These are phyloP conservation scores for Megaustenia siamemsis DNA, from an alignment of 2,888 invertebrate species.

Conservation along the genomic window DNA sequence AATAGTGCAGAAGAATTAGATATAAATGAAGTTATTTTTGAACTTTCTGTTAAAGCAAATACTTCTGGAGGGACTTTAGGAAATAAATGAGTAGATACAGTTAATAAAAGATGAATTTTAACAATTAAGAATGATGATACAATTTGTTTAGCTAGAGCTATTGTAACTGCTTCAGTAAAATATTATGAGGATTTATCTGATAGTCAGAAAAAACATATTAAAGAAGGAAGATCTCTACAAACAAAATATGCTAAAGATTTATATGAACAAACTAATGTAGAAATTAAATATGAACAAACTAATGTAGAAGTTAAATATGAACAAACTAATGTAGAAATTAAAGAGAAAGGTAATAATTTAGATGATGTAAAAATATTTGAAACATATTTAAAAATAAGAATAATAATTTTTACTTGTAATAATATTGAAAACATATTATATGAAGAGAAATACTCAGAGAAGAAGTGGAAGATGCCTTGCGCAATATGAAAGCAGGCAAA, in stretches of 20 bases:
- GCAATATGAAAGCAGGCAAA: too few species aligned
- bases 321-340: too few species aligned
- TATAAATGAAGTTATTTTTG: neutral
- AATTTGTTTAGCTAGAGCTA: conserved; percentile 13
- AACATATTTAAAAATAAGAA: conserved; percentile 3
- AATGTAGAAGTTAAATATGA: too few species aligned
- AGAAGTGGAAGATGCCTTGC: too few species aligned
- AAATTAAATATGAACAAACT: too few species aligned
- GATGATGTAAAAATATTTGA: conserved; percentile 15
- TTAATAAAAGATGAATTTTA: neutral
- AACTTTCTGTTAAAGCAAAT: neutral
- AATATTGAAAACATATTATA: conserved; percentile 8
- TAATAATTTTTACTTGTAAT: conserved; percentile 15
- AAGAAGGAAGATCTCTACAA: neutral
- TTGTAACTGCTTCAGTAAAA: neutral
- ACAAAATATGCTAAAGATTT: neutral
- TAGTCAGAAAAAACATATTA: conserved; percentile 10
- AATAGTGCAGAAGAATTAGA: conserved; percentile 24
- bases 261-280: neutral
- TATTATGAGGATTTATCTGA: too few species aligned
- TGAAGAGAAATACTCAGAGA: too few species aligned
- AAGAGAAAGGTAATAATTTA: conserved; percentile 11
- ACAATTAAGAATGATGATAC: conserved; percentile 6
- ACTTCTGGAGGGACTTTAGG: neutral
- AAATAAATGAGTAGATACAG: too few species aligned